Conservation (phyloP, 2,888 invertebrate genomes). For the Cecidostiba fungosa region DNA sequence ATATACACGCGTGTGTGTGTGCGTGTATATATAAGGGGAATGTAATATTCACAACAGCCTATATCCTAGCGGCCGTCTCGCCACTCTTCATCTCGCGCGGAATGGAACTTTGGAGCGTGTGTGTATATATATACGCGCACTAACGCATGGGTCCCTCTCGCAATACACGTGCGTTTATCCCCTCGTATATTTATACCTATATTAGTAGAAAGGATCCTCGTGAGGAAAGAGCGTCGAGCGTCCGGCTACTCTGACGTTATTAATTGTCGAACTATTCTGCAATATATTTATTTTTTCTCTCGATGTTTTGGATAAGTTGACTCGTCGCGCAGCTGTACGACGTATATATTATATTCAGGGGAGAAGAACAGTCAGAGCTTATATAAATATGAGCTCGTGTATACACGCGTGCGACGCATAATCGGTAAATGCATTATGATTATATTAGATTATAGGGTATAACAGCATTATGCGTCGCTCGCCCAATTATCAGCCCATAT, state of each 20-base stretch:
- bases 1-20: slow-evolving; percentile 36
- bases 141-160: not conserved
- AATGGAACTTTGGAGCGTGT: slow-evolving; percentile 28
- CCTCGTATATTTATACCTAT: no score
- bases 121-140: not conserved
- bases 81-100: slow-evolving; percentile 28
- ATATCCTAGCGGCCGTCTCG: slow-evolving; percentile 34
- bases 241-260: not conserved
- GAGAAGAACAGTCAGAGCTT: not conserved
- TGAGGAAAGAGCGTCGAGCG: not conserved
- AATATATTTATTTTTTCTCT: no score
- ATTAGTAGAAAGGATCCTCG: not conserved
- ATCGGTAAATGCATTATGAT: slow-evolving; percentile 46
- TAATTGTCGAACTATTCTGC: no score
- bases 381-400: not conserved
- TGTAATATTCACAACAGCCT: slow-evolving; percentile 79
- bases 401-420: slow-evolving; percentile 21
- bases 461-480: not conserved
- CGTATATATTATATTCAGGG: no score
- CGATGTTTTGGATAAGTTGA: no score
- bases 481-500: no score
- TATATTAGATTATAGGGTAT: not conserved
- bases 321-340: no score
- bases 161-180: not conserved
- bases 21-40: slow-evolving; percentile 74